Percentiles rank a stretch among this genome's conserved stretches.
phyloP scores from a whole-genome alignment of 2,888 invertebrate species.

The Sarcophaga subvicina region DNA sequence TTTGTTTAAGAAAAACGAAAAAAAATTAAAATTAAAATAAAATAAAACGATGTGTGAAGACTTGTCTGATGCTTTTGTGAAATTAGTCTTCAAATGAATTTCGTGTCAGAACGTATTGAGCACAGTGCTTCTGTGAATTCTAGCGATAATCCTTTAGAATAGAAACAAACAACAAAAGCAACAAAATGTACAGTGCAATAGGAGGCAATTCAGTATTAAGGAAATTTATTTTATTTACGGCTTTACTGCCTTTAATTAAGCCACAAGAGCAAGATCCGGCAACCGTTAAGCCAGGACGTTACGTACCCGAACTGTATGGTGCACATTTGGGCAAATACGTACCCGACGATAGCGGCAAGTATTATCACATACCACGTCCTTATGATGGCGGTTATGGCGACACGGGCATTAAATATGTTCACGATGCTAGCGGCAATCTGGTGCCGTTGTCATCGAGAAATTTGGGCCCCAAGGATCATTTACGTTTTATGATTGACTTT shows the following conservation, averaged over 20 bases:
- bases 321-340: conserved; percentile 83
- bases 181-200: conserved; percentile 26
- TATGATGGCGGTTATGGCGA: conserved; percentile 83
- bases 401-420: conserved; percentile 80
- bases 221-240: background rate
- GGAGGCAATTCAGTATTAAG: conserved; percentile 13
- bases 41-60: conserved; percentile 44
- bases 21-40: background rate
- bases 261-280: conserved; percentile 34
- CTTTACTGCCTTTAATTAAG: background rate
- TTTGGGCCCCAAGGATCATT: conserved; percentile 75
- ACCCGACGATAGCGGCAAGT: conserved; percentile 83
- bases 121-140: conserved; percentile 46
- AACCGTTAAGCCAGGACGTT: conserved; percentile 72
- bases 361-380: conserved; percentile 82
- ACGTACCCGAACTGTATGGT: conserved; percentile 76
- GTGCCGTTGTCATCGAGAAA: conserved; percentile 62
- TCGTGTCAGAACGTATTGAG: conserved; percentile 26
- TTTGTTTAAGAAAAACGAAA: background rate
- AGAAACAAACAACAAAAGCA: background rate
- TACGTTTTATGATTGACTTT: conserved; percentile 78
- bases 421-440: conserved; percentile 71
- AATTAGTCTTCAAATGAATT: conserved; percentile 63
- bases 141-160: conserved; percentile 21
- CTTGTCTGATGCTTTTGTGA: conserved; percentile 42